Percentiles rank a stretch among this genome's conserved stretches.
Evolutionary conservation across 2,113 vertebrate species (phyloP).

Genomic region (Callopanchax toddi): DNA sequence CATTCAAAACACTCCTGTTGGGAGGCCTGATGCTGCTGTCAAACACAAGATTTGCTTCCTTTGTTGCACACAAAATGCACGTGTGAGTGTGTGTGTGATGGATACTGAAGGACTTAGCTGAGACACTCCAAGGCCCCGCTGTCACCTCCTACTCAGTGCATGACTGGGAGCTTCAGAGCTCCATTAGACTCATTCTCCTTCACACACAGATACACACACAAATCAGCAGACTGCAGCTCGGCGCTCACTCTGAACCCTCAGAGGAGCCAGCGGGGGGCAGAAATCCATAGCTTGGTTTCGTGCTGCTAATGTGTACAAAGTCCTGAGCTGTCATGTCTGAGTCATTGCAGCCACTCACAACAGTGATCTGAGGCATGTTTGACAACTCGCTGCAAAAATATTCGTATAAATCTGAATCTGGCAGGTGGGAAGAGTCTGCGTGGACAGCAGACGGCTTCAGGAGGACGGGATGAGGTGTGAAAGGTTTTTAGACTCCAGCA

Average conservation of each 20-base stretch:
- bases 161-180: slow-evolving; percentile 84
- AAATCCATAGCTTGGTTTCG: slow-evolving; percentile 58
- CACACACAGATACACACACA: slow-evolving; percentile 27
- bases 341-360: slow-evolving; percentile 32
- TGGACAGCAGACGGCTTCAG: slow-evolving; percentile 30
- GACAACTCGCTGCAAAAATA: slow-evolving; percentile 47
- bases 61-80: slow-evolving; percentile 37
- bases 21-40: slow-evolving; percentile 38
- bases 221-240: slow-evolving; percentile 88
- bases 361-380: slow-evolving; percentile 42
- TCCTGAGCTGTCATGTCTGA: slow-evolving; percentile 53
- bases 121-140: slow-evolving; percentile 89
- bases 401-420: slow-evolving; percentile 51
- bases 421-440: slow-evolving; percentile 19
- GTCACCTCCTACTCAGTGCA: slow-evolving; percentile 91
- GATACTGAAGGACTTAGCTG: slow-evolving; percentile 31
- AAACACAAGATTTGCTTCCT: slow-evolving; percentile 78
- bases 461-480: slow-evolving; percentile 20
- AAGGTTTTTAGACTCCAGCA: slow-evolving; percentile 44
- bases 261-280: slow-evolving; percentile 76
- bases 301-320: slow-evolving; percentile 57
- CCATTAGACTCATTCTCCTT: slow-evolving; percentile 67
- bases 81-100: slow-evolving; percentile 27
- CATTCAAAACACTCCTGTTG: slow-evolving; percentile 37
- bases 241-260: slow-evolving; percentile 91